Percentiles rank a stretch among this genome's conserved stretches.
phyloP scores from a whole-genome alignment of 1,140 invertebrate genomes.

The Streblospio benedicti region DNA sequence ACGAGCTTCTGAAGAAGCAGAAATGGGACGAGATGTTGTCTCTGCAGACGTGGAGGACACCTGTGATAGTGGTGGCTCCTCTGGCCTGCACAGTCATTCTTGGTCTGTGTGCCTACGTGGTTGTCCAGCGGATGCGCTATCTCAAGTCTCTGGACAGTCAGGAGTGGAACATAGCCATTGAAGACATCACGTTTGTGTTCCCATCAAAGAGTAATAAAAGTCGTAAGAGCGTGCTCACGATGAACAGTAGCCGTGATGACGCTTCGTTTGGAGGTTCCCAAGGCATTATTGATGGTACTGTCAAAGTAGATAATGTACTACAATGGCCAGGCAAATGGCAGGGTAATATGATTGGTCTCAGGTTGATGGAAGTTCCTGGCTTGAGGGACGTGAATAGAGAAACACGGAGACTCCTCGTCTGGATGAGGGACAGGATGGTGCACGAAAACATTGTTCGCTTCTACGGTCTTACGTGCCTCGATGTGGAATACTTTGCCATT shows the following conservation, averaged over 20 bases:
- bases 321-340: slow-evolving; percentile 34
- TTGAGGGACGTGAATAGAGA: background rate
- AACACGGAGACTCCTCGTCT: background rate
- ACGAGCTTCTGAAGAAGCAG: slow-evolving; percentile 18
- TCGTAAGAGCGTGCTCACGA: background rate
- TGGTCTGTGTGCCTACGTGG: slow-evolving; percentile 14
- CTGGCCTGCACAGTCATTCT: slow-evolving; percentile 10
- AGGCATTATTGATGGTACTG: slow-evolving; percentile 20
- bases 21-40: slow-evolving; percentile 19
- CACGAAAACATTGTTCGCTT: slow-evolving; percentile 28
- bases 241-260: background rate
- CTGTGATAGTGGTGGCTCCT: slow-evolving; percentile 17
- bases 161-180: slow-evolving; percentile 31
- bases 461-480: slow-evolving; percentile 28
- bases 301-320: slow-evolving; percentile 24
- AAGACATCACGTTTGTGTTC: slow-evolving; percentile 20
- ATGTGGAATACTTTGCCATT: slow-evolving; percentile 21
- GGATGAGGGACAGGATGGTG: slow-evolving; percentile 4
- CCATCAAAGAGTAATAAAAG: too few species aligned
- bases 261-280: too few species aligned
- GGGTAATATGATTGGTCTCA: slow-evolving; percentile 20
- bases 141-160: slow-evolving; percentile 26
- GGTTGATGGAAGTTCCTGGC: slow-evolving; percentile 20
- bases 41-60: slow-evolving; percentile 21
- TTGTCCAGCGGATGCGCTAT: slow-evolving; percentile 14